Evolutionary conservation across 2,113 vertebrate genomes (phyloP).

Genomic region (Etia nguti): DNA sequence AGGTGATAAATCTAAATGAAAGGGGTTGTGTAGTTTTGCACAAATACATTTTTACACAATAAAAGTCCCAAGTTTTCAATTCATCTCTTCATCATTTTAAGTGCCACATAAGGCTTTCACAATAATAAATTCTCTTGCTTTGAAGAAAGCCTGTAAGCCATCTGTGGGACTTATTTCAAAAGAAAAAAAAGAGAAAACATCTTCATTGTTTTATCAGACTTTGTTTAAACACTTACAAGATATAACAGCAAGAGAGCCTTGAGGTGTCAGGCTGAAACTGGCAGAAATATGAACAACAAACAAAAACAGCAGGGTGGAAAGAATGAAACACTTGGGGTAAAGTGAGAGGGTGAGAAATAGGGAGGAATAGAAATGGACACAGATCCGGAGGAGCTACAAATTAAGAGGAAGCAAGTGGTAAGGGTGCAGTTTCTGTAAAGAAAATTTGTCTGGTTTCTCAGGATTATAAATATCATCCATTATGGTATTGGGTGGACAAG

Average conservation of each 20-base stretch:
- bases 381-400: not conserved
- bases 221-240: conserved; percentile 18
- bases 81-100: not conserved
- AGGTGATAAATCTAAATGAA: not conserved
- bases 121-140: not conserved
- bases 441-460: not conserved
- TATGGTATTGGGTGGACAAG: not conserved
- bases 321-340: conserved; percentile 40
- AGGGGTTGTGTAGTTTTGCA: not conserved
- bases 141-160: conserved; percentile 35
- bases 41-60: not conserved
- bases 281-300: conserved; percentile 19
- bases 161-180: conserved; percentile 15
- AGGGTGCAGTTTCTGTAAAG: not conserved
- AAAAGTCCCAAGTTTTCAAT: not conserved
- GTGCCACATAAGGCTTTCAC: not conserved
- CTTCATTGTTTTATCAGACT: conserved; percentile 20
- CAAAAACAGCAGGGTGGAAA: conserved; percentile 26
- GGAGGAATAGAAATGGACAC: not conserved
- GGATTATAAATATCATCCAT: not conserved
- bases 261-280: conserved; percentile 30
- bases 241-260: not conserved
- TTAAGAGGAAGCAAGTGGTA: not conserved
- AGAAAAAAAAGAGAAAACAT: not conserved
- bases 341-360: conserved; percentile 17